Conservation (phyloP, 2,888 invertebrate genomes). For the Odontocolon sp. region DNA sequence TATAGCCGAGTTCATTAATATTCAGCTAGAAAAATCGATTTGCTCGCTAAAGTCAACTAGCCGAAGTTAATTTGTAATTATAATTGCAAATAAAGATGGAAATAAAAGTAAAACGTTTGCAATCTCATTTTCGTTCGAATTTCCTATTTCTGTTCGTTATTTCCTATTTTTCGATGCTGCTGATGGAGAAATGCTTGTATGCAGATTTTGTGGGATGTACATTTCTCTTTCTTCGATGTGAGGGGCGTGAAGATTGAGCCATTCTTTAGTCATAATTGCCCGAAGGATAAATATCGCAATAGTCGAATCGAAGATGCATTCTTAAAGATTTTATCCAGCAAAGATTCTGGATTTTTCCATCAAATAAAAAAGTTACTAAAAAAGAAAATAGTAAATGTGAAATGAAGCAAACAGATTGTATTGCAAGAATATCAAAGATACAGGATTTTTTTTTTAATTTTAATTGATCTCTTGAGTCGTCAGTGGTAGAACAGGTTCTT, state of each 20-base stretch:
- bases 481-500: conserved; percentile 26
- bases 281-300: conserved; percentile 1
- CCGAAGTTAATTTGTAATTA: neutral
- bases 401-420: neutral
- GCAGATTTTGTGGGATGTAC: neutral
- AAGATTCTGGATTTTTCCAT: neutral
- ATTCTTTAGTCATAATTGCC: conserved; percentile 23
- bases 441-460: neutral
- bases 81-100: neutral
- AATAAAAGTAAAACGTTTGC: neutral
- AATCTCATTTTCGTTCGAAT: too few relatives aligned
- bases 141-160: too few relatives aligned
- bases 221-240: neutral
- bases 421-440: neutral
- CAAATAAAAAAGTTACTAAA: neutral
- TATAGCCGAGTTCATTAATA: too few relatives aligned
- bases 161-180: too few relatives aligned
- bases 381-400: neutral
- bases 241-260: conserved; percentile 5
- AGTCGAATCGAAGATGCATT: neutral
- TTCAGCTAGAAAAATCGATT: too few relatives aligned
- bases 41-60: too few relatives aligned
- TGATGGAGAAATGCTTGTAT: neutral
- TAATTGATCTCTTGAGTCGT: neutral
- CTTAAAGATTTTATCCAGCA: neutral